These are phyloP conservation scores for Brachionus sp. DNA, from an alignment of 1,140 invertebrate species.

Conservation along the genomic window DNA sequence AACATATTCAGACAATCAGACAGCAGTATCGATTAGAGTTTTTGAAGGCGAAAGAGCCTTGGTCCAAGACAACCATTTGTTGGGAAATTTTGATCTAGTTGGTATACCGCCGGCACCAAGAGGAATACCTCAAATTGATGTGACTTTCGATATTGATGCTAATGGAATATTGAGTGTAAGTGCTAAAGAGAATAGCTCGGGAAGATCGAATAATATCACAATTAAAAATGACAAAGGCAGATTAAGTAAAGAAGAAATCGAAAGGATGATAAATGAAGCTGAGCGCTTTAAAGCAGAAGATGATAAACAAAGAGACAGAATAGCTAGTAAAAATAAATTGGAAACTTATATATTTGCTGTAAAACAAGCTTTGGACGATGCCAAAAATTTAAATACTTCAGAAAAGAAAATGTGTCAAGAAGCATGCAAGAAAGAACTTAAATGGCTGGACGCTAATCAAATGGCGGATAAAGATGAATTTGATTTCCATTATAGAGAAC, in stretches of 20 bases:
- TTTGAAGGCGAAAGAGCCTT: conserved; percentile 83
- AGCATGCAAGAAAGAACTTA: conserved; percentile 57
- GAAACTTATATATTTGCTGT: conserved; percentile 50
- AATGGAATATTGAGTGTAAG: conserved; percentile 75
- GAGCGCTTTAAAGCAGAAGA: conserved; percentile 63
- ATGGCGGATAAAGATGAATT: conserved; percentile 61
- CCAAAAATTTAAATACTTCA: conserved; percentile 60
- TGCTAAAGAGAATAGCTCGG: conserved; percentile 73
- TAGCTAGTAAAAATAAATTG: conserved; percentile 53
- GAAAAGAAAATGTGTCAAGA: conserved; percentile 66
- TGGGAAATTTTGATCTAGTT: conserved; percentile 81
- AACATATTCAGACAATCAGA: conserved; percentile 44
- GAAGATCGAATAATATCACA: conserved; percentile 64
- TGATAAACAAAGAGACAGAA: conserved; percentile 52
- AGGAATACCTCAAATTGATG: conserved; percentile 64
- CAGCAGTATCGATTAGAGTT: conserved; percentile 16
- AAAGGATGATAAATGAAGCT: conserved; percentile 63
- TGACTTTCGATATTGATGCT: conserved; percentile 75
- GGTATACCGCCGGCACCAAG: conserved; percentile 70
- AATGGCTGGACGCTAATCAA: conserved; percentile 60
- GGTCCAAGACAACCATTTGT: conserved; percentile 82
- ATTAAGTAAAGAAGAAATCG: conserved; percentile 62
- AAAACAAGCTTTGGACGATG: conserved; percentile 49
- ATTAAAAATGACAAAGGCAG: conserved; percentile 63
- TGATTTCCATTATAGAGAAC: conserved; percentile 56